Base-by-base conservation (phyloP, 2,113 vertebrate species). In the Amphilophus citrinellus region DNA sequence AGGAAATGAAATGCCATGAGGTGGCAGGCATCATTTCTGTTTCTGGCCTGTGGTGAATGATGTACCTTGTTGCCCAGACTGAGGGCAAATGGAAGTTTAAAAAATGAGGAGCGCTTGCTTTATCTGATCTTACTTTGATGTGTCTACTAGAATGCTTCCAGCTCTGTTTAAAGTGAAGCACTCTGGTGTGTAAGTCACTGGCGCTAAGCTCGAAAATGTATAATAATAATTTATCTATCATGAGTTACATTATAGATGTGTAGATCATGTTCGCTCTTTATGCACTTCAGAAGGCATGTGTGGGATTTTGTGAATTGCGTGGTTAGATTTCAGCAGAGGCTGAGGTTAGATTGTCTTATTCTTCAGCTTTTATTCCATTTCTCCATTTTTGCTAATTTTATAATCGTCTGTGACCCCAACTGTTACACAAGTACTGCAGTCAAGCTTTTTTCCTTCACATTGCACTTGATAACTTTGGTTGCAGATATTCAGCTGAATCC, bases 21-120 rank as follows among this genome's bases (percentile, higher is more conserved):
- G 60, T 80, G 76, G 80, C 79, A 84, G 83, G 50, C 85, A 85
- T 84, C 76, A 83, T 85, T 79, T 80, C 62, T 82, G 39, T 73
- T 68, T 89, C 58, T 66, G 57, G 71, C 83, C 85, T 1, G 76
- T 2, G 30, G 85, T 86, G 85, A 87, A 82, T 84, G 75, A 80
- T 80, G 57, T 68, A 76, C 59, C 37, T 44, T 77, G 37, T 79
- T 83, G 63, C 75, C 53, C 59, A 39, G 77, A 71, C 18, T 27
- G 62, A 79, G 77, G 13, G 20, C 35, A 76, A 77, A 50, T 76
- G 24, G 20, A 66, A 50, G 39, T 71, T n/a, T 85, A 62, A 77
- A 71, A 79, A 71, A 59, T 71, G 44, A 78, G 80, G 65, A 86
- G 61, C 37, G 10, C 53, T 75, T 24, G 5, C 32, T 78, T 59